Base-by-base conservation (phyloP, 2,113 vertebrate species). In the Neotragus moschatus region DNA sequence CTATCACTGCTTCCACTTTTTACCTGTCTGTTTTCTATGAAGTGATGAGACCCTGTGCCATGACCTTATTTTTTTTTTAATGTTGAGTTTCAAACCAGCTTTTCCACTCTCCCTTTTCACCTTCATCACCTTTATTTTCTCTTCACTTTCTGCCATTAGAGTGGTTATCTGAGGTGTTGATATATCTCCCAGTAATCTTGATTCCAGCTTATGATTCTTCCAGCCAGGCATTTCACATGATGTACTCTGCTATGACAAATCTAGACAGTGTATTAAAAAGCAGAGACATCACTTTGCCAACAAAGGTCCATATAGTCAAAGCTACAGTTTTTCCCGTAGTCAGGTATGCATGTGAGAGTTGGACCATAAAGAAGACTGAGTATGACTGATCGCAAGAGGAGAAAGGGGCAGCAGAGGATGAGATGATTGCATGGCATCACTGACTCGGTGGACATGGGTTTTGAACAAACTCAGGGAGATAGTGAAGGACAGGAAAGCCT, bases 301-400 rank as follows among this genome's bases (percentile, higher is more conserved):
- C 1, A 36, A 70, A 70, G 19, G 9, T 19, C n/a, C 63, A 36
- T 36, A 36, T 36, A 70, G 19, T 70, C 63, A 70, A 12, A 36
- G 1, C 19, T 70, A 36, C 5, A 70, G 2, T 36, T 70, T 70
- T 36, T 12, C n/a, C 63, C 0, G 0, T 23, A 36, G 9, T 70
- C 63, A 70, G 10, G 19, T 70, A 36, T 70, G 63, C 17, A 36
- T 36, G 63, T 23, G n/a, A 70, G 5, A 36, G 19, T 23, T 70
- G 63, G 4, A 36, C 9, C 19, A 70, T 70, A 70, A 70, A 36
- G 33, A 66, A 66, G n/a, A 70, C n/a, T 70, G 63, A 70, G n/a
- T 36, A 36, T 1, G 2, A 70, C 12, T 70, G 9, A 70, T 5
- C 1, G 0, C 4, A 70, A 70, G n/a, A 66, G 16, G 63, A 36